Evolutionary conservation across 2,888 invertebrate species (phyloP), one percentile per base, ranked within the genome.

Genomic region (Drosophila conformis): DNA sequence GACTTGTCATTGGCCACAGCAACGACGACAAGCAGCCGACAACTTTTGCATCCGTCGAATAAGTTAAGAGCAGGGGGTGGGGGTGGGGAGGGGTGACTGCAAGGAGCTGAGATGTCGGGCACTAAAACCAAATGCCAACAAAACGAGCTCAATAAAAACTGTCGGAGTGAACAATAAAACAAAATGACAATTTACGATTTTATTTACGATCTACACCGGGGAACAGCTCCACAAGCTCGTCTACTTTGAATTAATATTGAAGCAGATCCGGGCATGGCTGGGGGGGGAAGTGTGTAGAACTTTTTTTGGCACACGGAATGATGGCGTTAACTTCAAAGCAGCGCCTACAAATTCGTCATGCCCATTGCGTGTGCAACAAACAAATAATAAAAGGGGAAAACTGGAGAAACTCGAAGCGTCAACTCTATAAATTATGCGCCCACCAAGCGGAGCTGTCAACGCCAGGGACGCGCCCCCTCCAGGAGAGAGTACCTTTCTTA

Each of bases 101-200:
- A 62, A 65, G 60, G 40, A 58, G 46, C 51, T 38, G 40, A 27
- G 56, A 65, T 52, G 52, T 54, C 35, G 52, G 36, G 53, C 64
- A 72, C 67, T 78, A 71, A 83, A 82, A 70, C 38, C 57, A 72
- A 77, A 66, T 61, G 65, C 78, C 77, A 82, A 81, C 90, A 90
- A 87, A 87, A 87, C 87, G 87, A 82, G 90, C 89, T 84, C 87
- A 84, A 87, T 87, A 87, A 87, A 87, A 87, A 84, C 90, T 82
- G 87, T 84, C 89, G 76, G 27, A 56, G 73, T 69, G 70, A 72
- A 84, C 85, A 87, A 89, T 87, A 87, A 87, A 87, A 87, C 87
- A 87, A 87, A 87, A 82, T 87, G 85, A 80, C 90, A 87, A 87
- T 87, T 87, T 89, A 89, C 89, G 82, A 83, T 77, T 84, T 90